Percentiles rank a stretch among this genome's conserved stretches.
Evolutionary conservation across 2,888 invertebrate species (phyloP).

Genomic region (Criorhina ranunculi): DNA sequence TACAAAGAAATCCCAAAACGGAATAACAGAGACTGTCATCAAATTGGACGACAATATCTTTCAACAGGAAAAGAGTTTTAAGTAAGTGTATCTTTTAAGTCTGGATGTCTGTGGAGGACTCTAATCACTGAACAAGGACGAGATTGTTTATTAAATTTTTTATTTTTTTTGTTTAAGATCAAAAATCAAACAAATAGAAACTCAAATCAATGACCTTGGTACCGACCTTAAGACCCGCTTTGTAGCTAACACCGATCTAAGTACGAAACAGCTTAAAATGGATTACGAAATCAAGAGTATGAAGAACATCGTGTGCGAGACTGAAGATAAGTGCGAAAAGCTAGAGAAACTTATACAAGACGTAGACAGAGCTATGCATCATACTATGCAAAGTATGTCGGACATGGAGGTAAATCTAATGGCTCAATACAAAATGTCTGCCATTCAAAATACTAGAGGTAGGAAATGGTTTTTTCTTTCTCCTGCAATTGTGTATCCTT

Average conservation of each 20-base stretch:
- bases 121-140: too few species aligned
- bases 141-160: too few species aligned
- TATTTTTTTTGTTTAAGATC: constrained; percentile 76
- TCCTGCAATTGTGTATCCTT: background rate
- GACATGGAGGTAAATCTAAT: constrained; percentile 84
- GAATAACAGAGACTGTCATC: constrained; percentile 82
- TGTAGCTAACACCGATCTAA: constrained; percentile 82
- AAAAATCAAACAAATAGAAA: constrained; percentile 81
- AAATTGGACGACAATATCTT: constrained; percentile 81
- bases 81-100: constrained; percentile 79
- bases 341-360: constrained; percentile 84
- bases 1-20: constrained; percentile 81
- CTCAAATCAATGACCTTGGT: constrained; percentile 80
- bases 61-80: constrained; percentile 80
- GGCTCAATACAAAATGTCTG: constrained; percentile 82
- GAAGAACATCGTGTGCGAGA: constrained; percentile 85
- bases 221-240: constrained; percentile 81
- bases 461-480: background rate
- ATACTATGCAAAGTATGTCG: constrained; percentile 85
- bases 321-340: constrained; percentile 85
- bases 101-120: background rate
- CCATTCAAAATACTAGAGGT: constrained; percentile 83
- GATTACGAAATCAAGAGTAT: constrained; percentile 85
- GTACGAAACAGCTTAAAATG: constrained; percentile 84
- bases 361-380: constrained; percentile 83